Conservation (phyloP, 2,888 invertebrate species). For the Zonitis immaculata region DNA sequence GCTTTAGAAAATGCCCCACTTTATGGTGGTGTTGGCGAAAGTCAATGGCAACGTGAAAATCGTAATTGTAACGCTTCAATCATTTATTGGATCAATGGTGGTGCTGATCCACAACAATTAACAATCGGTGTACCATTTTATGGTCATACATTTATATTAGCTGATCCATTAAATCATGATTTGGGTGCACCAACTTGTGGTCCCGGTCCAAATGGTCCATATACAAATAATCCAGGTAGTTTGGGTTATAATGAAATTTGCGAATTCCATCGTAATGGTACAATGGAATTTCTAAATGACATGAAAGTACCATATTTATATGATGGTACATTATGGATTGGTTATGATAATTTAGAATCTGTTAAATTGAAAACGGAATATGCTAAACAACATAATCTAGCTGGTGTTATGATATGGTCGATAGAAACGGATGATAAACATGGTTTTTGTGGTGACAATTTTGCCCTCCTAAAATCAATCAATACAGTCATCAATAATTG, state of each 20-base stretch:
- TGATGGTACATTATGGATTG: slow-evolving; percentile 24
- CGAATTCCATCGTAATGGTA: slow-evolving; percentile 22
- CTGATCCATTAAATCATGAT: slow-evolving; percentile 9
- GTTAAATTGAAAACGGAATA: slow-evolving; percentile 40
- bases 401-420: slow-evolving; percentile 68
- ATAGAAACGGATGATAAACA: slow-evolving; percentile 69
- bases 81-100: slow-evolving; percentile 15
- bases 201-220: slow-evolving; percentile 11
- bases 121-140: slow-evolving; percentile 17
- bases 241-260: slow-evolving; percentile 23
- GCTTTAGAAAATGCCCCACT: slow-evolving; percentile 16
- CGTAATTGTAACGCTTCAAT: slow-evolving; percentile 14
- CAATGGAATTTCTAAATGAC: slow-evolving; percentile 25
- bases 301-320: slow-evolving; percentile 28
- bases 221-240: slow-evolving; percentile 15
- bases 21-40: slow-evolving; percentile 17
- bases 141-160: slow-evolving; percentile 11
- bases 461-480: slow-evolving; percentile 56
- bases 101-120: slow-evolving; percentile 14
- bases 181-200: slow-evolving; percentile 9
- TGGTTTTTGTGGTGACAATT: slow-evolving; percentile 54
- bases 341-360: slow-evolving; percentile 26
- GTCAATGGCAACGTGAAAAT: slow-evolving; percentile 19
- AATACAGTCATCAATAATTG: slow-evolving; percentile 9
- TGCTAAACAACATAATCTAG: slow-evolving; percentile 43